These are phyloP conservation scores for Potamarius usumacintae DNA, from an alignment of 2,113 vertebrate genomes.

Conservation along the genomic window DNA sequence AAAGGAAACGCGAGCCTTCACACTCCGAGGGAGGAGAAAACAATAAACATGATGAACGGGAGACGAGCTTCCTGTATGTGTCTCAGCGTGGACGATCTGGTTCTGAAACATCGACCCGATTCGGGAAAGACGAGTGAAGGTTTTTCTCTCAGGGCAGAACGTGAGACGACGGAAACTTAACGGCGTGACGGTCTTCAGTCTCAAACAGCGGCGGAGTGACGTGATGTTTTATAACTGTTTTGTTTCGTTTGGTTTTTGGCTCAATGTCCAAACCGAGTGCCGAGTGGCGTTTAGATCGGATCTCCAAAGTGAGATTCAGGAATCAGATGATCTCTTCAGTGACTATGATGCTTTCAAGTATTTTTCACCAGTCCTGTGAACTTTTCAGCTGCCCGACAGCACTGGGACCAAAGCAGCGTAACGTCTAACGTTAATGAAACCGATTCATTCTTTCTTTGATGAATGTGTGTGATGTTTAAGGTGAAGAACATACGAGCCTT, in stretches of 20 bases:
- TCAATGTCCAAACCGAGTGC: no score
- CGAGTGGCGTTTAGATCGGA: not conserved
- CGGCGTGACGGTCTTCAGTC: not conserved
- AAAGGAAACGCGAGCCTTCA: conserved; percentile 83
- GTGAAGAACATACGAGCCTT: no score
- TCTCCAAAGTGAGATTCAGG: not conserved
- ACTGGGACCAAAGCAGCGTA: conserved; percentile 35
- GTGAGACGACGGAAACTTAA: not conserved
- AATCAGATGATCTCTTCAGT: not conserved
- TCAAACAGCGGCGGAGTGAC: not conserved
- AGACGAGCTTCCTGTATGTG: no score
- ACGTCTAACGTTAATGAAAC: not conserved
- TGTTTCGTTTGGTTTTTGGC: no score
- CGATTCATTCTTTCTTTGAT: not conserved
- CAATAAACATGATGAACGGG: no score
- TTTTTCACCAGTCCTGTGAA: not conserved
- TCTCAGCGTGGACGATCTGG: not conserved
- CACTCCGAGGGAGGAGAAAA: conserved; percentile 72
- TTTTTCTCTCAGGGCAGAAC: not conserved
- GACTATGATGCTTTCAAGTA: not conserved
- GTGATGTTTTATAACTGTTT: not conserved
- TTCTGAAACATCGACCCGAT: not conserved
- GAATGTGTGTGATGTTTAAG: not conserved
- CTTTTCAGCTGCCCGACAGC: not conserved
- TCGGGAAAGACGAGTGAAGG: not conserved